phyloP scores from a whole-genome alignment of 2,113 vertebrate species.

The Ptyas mucosa region DNA sequence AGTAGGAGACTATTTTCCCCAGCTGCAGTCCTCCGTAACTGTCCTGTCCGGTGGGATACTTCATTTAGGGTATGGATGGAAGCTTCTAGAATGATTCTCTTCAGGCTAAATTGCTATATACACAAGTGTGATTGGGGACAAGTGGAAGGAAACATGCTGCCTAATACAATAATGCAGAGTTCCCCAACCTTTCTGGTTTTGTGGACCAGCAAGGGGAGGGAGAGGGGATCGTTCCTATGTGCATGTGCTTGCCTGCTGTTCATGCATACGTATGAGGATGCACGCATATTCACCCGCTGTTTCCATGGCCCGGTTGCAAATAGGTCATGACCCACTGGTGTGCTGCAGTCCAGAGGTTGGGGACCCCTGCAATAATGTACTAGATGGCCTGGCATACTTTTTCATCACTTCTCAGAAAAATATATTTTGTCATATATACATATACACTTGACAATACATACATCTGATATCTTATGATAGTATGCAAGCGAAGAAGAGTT shows the following conservation, averaged over 20 bases:
- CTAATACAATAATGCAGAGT: not conserved
- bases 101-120: not conserved
- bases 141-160: not conserved
- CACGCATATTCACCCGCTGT: rapidly evolving
- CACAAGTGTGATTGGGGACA: not conserved
- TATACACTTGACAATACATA: not conserved
- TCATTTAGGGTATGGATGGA: not conserved
- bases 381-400: not conserved
- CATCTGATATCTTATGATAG: not conserved
- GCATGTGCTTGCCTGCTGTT: not conserved
- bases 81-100: not conserved
- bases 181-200: not conserved
- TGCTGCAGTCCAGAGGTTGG: not conserved
- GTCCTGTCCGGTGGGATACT: not conserved
- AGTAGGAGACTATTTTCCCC: no score
- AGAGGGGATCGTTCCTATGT: no score
- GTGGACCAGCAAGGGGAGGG: not conserved
- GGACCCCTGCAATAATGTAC: not conserved
- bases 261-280: not conserved
- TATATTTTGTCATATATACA: not conserved
- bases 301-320: not conserved
- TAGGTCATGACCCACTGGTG: not conserved
- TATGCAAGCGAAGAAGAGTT: not conserved
- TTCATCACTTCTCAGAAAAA: not conserved
- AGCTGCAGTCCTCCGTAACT: not conserved